A percentile compares a stretch with the other conserved stretches of the same genome.
Conservation (phyloP, 2,113 vertebrate species). For the Gavialis gangeticus region DNA sequence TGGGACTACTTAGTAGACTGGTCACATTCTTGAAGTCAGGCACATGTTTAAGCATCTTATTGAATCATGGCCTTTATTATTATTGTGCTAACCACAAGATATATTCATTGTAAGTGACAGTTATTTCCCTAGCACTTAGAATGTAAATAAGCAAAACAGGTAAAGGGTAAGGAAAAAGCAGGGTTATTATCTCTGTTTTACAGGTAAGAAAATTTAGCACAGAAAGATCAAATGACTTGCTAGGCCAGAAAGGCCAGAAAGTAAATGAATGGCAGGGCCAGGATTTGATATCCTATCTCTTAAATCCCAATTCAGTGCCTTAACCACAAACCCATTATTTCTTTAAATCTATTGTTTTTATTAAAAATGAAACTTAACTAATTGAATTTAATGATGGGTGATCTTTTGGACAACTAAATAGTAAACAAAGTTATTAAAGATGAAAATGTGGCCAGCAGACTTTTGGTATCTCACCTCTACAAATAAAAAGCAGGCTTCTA, state of each 20-base stretch:
- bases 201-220: background rate
- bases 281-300: background rate
- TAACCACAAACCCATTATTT: background rate
- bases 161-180: background rate
- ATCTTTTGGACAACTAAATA: constrained; percentile 69
- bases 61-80: background rate
- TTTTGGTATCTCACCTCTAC: constrained; percentile 34
- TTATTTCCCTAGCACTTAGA: background rate
- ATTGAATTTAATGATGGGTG: background rate
- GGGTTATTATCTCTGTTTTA: background rate
- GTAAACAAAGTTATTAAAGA: constrained; percentile 74
- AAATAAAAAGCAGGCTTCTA: constrained; percentile 30
- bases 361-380: constrained; percentile 9
- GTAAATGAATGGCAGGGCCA: background rate
- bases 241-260: background rate
- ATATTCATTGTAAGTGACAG: background rate
- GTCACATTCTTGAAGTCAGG: background rate
- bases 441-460: constrained; percentile 49
- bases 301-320: background rate
- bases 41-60: background rate
- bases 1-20: background rate
- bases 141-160: rapidly evolving
- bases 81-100: background rate
- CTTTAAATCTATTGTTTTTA: background rate
- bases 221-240: background rate